These are phyloP conservation scores for Apoda limacodes DNA, from an alignment of 2,888 invertebrate species.

Conservation along the genomic window DNA sequence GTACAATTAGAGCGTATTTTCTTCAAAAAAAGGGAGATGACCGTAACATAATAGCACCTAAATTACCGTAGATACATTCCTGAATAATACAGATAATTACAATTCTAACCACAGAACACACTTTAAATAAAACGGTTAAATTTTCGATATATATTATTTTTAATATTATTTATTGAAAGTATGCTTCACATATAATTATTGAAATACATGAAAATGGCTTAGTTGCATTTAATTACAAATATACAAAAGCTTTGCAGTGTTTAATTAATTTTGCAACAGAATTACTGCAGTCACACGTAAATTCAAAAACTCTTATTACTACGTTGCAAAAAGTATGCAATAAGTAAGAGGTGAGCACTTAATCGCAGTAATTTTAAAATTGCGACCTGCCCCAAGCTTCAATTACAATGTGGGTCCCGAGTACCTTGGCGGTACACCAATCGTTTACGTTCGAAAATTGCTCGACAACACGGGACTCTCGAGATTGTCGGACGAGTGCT, in stretches of 20 bases:
- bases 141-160: no score
- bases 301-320: no score
- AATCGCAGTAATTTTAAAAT: slow-evolving; percentile 61
- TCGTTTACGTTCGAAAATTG: slow-evolving; percentile 48
- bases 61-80: slow-evolving; percentile 27
- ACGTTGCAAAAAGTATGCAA: slow-evolving; percentile 32
- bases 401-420: slow-evolving; percentile 42
- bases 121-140: no score
- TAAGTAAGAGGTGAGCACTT: slow-evolving; percentile 52
- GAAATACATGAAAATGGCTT: no score
- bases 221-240: no score
- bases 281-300: no score
- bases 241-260: no score
- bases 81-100: slow-evolving; percentile 42
- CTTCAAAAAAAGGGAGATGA: slow-evolving; percentile 8
- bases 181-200: no score
- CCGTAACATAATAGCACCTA: slow-evolving; percentile 32
- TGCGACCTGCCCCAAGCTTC: slow-evolving; percentile 55
- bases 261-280: no score
- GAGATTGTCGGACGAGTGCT: slow-evolving; percentile 48
- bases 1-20: slow-evolving; percentile 44
- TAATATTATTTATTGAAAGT: no score
- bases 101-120: slow-evolving; percentile 31
- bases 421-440: slow-evolving; percentile 44
- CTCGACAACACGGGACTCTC: slow-evolving; percentile 42